Percentiles rank a stretch among this genome's conserved stretches.
Conservation (phyloP, 1,140 invertebrate species). For the Musca domestica region DNA sequence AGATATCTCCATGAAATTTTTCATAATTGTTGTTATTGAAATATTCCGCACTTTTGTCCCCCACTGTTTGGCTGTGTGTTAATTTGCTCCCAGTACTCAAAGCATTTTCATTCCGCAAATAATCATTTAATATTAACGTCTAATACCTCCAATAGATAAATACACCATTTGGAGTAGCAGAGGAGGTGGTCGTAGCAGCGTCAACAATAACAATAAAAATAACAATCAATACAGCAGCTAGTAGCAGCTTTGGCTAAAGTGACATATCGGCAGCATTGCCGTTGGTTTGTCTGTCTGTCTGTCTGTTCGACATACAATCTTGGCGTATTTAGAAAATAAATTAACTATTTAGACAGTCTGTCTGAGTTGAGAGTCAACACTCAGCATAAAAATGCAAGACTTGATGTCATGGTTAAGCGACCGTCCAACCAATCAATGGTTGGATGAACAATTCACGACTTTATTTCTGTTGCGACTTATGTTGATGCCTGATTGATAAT, state of each 20-base stretch:
- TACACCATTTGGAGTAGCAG: not conserved
- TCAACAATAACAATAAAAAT: not conserved
- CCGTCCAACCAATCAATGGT: too few relatives aligned
- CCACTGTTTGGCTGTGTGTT: too few relatives aligned
- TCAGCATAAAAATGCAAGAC: conserved; percentile 4
- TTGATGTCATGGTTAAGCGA: conserved; percentile 9
- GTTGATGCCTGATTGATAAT: too few relatives aligned
- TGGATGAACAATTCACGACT: conserved; percentile 1
- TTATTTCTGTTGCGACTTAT: not conserved
- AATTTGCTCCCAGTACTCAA: too few relatives aligned
- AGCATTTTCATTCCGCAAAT: too few relatives aligned
- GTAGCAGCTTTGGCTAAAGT: not conserved
- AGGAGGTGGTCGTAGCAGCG: not conserved
- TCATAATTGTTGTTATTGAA: too few relatives aligned
- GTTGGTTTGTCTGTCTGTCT: not conserved
- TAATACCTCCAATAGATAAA: too few relatives aligned
- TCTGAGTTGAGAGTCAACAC: not conserved
- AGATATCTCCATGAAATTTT: too few relatives aligned
- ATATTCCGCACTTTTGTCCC: too few relatives aligned
- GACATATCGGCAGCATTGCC: not conserved
- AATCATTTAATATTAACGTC: too few relatives aligned
- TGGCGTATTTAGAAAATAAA: not conserved
- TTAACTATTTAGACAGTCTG: conserved; percentile 17
- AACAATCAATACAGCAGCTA: not conserved
- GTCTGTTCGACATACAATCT: not conserved